Percentiles rank a stretch among this genome's conserved stretches.
phyloP scores from a whole-genome alignment of 1,140 invertebrate genomes.

The Parasteatoda tepidariorum region DNA sequence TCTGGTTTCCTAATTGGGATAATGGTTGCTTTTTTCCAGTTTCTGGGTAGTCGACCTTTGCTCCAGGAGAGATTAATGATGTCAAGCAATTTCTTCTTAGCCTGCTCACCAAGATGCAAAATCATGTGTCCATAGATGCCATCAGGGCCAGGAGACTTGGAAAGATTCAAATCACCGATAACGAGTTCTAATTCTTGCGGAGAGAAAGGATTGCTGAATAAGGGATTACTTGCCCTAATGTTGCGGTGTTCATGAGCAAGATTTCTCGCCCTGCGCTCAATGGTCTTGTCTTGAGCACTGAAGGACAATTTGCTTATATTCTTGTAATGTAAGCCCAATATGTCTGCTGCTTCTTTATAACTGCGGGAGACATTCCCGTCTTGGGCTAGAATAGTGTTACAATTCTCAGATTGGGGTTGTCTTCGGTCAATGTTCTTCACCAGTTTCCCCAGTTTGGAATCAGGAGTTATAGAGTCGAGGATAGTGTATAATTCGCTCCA shows the following conservation, averaged over 20 bases:
- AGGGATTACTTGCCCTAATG: background rate
- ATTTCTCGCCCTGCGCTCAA: background rate
- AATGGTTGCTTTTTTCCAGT: background rate
- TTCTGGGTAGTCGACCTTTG: background rate
- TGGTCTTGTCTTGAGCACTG: background rate
- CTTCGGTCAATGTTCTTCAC: no score
- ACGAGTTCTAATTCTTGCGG: background rate
- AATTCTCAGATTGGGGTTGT: constrained; percentile 13
- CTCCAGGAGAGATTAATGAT: background rate
- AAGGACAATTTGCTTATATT: constrained; percentile 4
- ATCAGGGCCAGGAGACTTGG: background rate
- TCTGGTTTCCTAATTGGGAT: background rate
- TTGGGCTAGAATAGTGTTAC: constrained; percentile 4
- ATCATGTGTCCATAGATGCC: background rate
- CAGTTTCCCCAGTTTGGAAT: constrained; percentile 10
- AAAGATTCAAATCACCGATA: background rate
- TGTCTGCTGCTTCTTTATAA: constrained; percentile 22
- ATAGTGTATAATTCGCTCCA: background rate
- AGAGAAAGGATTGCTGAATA: background rate
- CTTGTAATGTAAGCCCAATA: no score
- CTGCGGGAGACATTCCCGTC: background rate
- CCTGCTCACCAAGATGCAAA: background rate
- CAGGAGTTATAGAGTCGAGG: background rate
- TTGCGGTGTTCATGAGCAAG: background rate
- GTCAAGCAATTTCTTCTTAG: background rate